Base-by-base conservation (phyloP, 2,888 invertebrate genomes). In the Hirtodrosophila confusa region DNA sequence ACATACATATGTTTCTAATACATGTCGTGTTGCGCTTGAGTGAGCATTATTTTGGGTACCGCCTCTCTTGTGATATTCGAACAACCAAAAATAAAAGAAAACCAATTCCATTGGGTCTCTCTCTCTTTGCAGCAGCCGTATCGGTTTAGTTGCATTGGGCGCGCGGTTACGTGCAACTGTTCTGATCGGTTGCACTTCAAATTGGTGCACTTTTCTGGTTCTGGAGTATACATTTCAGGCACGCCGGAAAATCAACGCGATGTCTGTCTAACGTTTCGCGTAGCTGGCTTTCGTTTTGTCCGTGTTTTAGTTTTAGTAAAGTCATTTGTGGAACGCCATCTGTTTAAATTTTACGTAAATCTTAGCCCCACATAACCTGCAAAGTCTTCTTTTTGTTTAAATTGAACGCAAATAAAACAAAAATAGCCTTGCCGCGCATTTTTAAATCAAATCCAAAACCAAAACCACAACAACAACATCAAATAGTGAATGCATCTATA, bases 101-200 rank as follows among this genome's bases (percentile, higher is more conserved):
- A 45, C 12, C 12, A 41, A 43, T 43, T 51, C 29, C 51, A 40
- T 29, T 37, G 50, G 29, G 35, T 10, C 40, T 56, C 74, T 73
- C 60, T 61, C 31, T 7, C 31, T 31, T 40, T 48, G 45, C 33
- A 49, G 40, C 41, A 29, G 39, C 36, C 62, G 45, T 58, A 62
- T 67, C 40, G 37, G 43, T 67, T 86, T 77, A 89, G 88, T 89
- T 89, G 87, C 87, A 89, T 77, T 75, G 63, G 66, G 74, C 69
- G 80, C 77, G 84, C 77, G 65, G 69, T 84, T 73, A 78, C 78
- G 84, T 69, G 80, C 84, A 83, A 80, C 80, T 72, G 78, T 51
- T 63, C 53, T 29, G 57, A 61, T 75, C 80, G 64, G 82, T 72
- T 79, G 80, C 74, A 76, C 73, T 58, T 63, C 12, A 35, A 49